phyloP scores from a whole-genome alignment of 2,888 invertebrate genomes.

The Globia sparganii region DNA sequence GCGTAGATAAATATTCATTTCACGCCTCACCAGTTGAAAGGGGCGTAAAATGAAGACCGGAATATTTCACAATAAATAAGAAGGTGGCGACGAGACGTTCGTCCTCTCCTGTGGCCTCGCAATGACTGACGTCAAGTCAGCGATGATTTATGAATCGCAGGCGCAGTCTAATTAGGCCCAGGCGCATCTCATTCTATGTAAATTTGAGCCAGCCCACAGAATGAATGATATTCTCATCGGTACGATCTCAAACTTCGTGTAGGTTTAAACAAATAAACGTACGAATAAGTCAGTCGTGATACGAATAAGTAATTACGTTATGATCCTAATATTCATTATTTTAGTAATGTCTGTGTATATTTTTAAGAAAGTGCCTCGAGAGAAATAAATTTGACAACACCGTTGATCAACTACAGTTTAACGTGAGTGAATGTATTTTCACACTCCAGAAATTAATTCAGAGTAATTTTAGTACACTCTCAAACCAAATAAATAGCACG shows the following conservation, averaged over 20 bases:
- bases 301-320: slow-evolving; percentile 65
- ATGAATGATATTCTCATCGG: slow-evolving; percentile 73
- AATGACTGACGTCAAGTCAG: slow-evolving; percentile 74
- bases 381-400: slow-evolving; percentile 57
- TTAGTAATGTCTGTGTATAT: slow-evolving; percentile 51
- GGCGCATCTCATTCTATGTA: slow-evolving; percentile 85
- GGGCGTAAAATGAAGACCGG: slow-evolving; percentile 58
- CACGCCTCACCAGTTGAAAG: slow-evolving; percentile 56
- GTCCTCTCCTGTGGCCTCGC: slow-evolving; percentile 66
- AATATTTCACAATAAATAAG: slow-evolving; percentile 66
- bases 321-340: slow-evolving; percentile 49
- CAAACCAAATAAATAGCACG: slow-evolving; percentile 81
- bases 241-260: slow-evolving; percentile 69
- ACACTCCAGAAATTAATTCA: slow-evolving; percentile 76
- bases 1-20: slow-evolving; percentile 55
- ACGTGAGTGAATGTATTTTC: slow-evolving; percentile 72
- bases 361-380: slow-evolving; percentile 61
- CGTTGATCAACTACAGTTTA: slow-evolving; percentile 61
- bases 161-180: slow-evolving; percentile 83
- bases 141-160: slow-evolving; percentile 81
- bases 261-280: slow-evolving; percentile 72
- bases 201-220: slow-evolving; percentile 74
- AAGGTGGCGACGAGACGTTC: slow-evolving; percentile 64
- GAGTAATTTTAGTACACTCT: slow-evolving; percentile 79
- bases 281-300: slow-evolving; percentile 63